A percentile compares a stretch with the other conserved stretches of the same genome.
Conservation (phyloP, 2,797 vertebrate genomes). For the Chanos chanos region DNA sequence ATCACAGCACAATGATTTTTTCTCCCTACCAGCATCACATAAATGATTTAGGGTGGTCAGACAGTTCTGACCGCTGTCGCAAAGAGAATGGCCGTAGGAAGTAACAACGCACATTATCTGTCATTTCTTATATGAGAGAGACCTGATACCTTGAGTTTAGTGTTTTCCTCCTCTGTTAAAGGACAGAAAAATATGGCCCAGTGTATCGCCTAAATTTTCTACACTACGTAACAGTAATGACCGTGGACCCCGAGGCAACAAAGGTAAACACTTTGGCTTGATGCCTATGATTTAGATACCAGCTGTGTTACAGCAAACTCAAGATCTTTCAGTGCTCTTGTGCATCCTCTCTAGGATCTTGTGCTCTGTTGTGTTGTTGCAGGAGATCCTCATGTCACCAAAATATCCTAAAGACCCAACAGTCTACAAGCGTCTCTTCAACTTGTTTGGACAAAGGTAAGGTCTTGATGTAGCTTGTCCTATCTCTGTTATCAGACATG, state of each 20-base stretch:
- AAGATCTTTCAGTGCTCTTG: too few relatives aligned
- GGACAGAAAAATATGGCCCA: slow-evolving; percentile 79
- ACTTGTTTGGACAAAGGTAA: slow-evolving; percentile 83
- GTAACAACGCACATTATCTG: too few relatives aligned
- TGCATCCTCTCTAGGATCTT: too few relatives aligned
- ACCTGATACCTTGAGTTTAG: background rate
- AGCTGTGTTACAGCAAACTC: too few relatives aligned
- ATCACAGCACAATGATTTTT: too few relatives aligned
- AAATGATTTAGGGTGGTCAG: too few relatives aligned
- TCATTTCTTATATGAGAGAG: too few relatives aligned
- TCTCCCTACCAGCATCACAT: too few relatives aligned
- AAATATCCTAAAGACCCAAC: slow-evolving; percentile 78
- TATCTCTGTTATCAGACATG: background rate
- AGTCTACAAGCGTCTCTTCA: slow-evolving; percentile 66
- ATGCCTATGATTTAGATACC: background rate
- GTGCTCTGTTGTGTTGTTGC: slow-evolving; percentile 9
- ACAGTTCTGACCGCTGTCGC: too few relatives aligned
- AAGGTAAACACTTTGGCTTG: slow-evolving; percentile 73
- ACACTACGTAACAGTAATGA: slow-evolving; percentile 60
- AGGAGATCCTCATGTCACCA: slow-evolving; percentile 87
- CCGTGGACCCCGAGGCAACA: slow-evolving; percentile 78
- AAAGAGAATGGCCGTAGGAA: too few relatives aligned
- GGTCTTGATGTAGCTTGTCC: background rate
- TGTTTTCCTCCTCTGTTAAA: slow-evolving; percentile 42
- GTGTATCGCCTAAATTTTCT: slow-evolving; percentile 72